Conservation (phyloP, 2,888 invertebrate genomes). For the Trissolcus brochymenae region DNA sequence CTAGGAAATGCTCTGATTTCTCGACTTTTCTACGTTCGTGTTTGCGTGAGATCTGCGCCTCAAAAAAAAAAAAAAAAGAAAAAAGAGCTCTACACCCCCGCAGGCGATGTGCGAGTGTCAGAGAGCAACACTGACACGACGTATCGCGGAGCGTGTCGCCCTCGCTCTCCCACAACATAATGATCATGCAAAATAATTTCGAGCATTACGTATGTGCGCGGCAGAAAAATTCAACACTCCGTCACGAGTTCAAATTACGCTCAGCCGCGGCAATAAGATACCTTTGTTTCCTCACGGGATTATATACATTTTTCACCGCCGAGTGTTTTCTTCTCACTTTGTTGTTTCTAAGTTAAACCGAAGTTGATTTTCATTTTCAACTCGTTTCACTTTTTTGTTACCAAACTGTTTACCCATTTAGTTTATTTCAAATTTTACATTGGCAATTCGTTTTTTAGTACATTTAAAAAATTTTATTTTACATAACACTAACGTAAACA, state of each 20-base stretch:
- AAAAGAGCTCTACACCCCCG: slow-evolving; percentile 17
- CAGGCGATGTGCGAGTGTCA: slow-evolving; percentile 29
- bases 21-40: slow-evolving; percentile 42
- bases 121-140: slow-evolving; percentile 32
- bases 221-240: not conserved
- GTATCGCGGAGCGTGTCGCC: slow-evolving; percentile 20
- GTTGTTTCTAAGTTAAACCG: too few relatives aligned
- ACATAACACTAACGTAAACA: too few relatives aligned
- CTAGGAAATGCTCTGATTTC: slow-evolving; percentile 34
- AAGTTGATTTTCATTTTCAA: too few relatives aligned
- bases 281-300: too few relatives aligned
- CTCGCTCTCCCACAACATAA: slow-evolving; percentile 9
- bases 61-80: slow-evolving; percentile 16
- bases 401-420: too few relatives aligned
- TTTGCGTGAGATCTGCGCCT: slow-evolving; percentile 29
- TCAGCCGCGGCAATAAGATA: too few relatives aligned
- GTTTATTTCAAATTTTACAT: too few relatives aligned
- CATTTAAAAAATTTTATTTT: too few relatives aligned
- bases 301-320: too few relatives aligned
- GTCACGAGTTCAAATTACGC: slow-evolving; percentile 1
- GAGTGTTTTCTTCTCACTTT: too few relatives aligned
- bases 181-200: slow-evolving; percentile 26
- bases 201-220: slow-evolving; percentile 9
- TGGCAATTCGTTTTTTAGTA: too few relatives aligned
- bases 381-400: too few relatives aligned